Percentiles rank a stretch among this genome's conserved stretches.
Conservation (phyloP, 1,140 invertebrate species). For the Heterodera schachtii region DNA sequence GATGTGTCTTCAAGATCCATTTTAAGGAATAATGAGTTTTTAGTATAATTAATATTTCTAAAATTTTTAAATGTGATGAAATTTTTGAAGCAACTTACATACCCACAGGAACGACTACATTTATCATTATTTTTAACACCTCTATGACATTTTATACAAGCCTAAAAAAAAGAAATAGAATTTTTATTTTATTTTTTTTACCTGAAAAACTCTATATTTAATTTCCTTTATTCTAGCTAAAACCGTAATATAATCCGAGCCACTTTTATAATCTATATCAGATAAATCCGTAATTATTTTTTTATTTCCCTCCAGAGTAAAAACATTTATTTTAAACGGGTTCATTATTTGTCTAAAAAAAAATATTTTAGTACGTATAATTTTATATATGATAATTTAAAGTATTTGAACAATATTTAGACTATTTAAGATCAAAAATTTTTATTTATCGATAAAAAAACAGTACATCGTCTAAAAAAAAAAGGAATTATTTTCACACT, state of each 20-base stretch:
- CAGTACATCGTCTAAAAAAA: no score
- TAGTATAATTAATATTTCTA: background rate
- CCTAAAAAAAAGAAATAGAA: background rate
- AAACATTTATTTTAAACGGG: background rate
- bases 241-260: background rate
- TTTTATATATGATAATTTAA: no score
- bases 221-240: background rate
- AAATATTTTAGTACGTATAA: no score
- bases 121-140: background rate
- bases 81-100: background rate
- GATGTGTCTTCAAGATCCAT: background rate
- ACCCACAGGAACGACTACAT: background rate
- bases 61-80: background rate
- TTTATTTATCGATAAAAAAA: no score
- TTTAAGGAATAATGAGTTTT: background rate
- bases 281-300: background rate
- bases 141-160: background rate
- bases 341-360: background rate
- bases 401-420: no score
- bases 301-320: background rate
- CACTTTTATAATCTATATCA: background rate
- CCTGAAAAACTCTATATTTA: background rate
- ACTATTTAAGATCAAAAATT: background rate
- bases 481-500: no score
- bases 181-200: background rate